Base-by-base conservation (phyloP, 2,113 vertebrate genomes). In the Ceratotherium simum region DNA sequence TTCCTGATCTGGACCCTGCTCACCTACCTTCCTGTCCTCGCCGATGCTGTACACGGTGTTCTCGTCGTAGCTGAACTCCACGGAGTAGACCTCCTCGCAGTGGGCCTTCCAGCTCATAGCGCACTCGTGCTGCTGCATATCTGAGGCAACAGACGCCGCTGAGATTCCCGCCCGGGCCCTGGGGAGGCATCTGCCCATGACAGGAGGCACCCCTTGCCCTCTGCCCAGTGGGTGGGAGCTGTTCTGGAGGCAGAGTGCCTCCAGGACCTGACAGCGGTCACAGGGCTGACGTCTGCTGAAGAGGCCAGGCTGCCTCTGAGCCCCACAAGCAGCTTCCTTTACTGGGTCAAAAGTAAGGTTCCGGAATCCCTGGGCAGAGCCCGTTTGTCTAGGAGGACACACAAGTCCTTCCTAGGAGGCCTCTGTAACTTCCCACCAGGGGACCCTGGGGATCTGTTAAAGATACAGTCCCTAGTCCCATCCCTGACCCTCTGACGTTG, bases 21-120 rank as follows among this genome's bases (percentile, higher is more conserved):
- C 1, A 1, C 98, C 85, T 85, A 99, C 99, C 99, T 99, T 99
- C 69, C 99, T 99, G 0, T 99, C 99, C 97, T 99, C 99, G 13
- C 99, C 99, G 5, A 99, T 99, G 98, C 99, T 99, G 98, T 99
- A 99, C 93, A 99, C 99, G 0, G 99, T 99, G 95, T 99, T 99
- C 98, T 99, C 99, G 4, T 99, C 99, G 0, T 99, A 99, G 99
- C 99, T 99, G 99, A 99, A 99, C 98, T 99, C 99, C 70, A 99
- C 99, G 0, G 99, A 99, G 98, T 99, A 99, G 65, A 99, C 99
- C 76, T 99, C 99, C 2, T 99, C 99, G 0, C 99, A 98, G 0
- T 99, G 99, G 67, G 99, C 99, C 94, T 98, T 99, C 99, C 99
- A 99, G 98, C 99, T 99, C 99, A 99, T 99, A 0, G 99, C 99